Base-by-base conservation (phyloP, 2,797 vertebrate genomes). In the Lagocephalus sceleratus region DNA sequence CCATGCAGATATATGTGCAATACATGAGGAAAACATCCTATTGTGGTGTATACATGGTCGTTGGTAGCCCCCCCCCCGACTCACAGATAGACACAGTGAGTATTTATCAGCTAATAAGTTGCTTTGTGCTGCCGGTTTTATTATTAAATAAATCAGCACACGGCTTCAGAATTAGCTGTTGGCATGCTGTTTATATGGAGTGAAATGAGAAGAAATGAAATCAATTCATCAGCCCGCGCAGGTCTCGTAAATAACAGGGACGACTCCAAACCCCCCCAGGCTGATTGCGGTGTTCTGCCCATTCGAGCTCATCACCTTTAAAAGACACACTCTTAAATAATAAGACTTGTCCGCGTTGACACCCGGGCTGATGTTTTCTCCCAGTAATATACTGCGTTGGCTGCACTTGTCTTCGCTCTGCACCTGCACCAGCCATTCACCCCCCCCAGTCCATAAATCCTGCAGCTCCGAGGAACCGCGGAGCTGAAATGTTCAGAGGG, bases 341-440 rank as follows among this genome's bases (percentile, higher is more conserved):
- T 77, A 71, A 35, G 63, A 68, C 63, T 79, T 82, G 78, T 84
- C 81, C 55, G 35, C 54, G 75, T 70, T 84, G 83, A 83, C 83
- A 68, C 63, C 46, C 53, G 2, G 75, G 78, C 76, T 77, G 77
- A 69, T 82, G 80, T 85, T 81, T 74, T 76, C 75, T 74, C 76
- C 60, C 49, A 1, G 70, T 85, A 81, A 87, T 84, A 83, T 83
- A 85, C 71, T 70, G 73, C 79, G 55, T 50, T 45, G 50, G 70
- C 73, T 76, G 75, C 78, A 85, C 81, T 85, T 87, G 84, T 84
- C 84, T 76, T 67, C 35, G 63, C 41, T 70, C 57, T 82, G 75
- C 86, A 89, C 85, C 83, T 86, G 86, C 77, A 86, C 57, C 72
- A 73, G 68, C 70, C 75, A 41, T 73, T 78, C 83, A 77, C 53